Evolutionary conservation across 2,113 vertebrate genomes (phyloP), one percentile per base, ranked within the genome.

Genomic region (Ardeotis arabs): DNA sequence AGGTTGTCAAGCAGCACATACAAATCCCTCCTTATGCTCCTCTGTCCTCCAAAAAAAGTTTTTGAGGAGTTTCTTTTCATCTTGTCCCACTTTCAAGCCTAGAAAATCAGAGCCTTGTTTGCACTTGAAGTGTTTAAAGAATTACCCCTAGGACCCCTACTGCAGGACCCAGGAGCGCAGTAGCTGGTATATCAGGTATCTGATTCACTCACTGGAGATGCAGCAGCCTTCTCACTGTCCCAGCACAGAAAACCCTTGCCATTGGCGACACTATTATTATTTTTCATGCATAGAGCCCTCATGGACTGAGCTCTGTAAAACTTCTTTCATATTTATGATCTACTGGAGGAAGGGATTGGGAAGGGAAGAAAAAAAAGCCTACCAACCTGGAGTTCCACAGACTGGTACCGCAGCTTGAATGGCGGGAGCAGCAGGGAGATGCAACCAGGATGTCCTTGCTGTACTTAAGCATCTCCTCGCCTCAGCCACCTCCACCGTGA

Each of bases 241-340:
- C 27, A 25, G 14, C n/a, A 33, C 64, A 35, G 50, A 59, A 64
- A 78, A 6, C 8, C 12, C 4, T 35, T 55, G 21, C 25, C 3
- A 11, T 17, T 1, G 0, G n/a, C 1, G 2, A 67, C 1, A 4
- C 14, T 25, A 19, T 29, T 69, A 24, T 55, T 39, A 31, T 41
- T 62, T 55, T 49, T 47, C 2, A 4, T 22, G 20, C 15, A 49
- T 1, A 44, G 41, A 44, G 41, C 41, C 14, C 14, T 44, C 41
- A 0, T 67, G 13, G 22, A 35, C 29, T 33, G 67, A 62, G 53
- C 31, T 89, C 73, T 12, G 3, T 47, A 72, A 84, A 60, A 67
- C 25, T n/a, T 52, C 50, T n/a, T n/a, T n/a, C n/a, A n/a, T n/a
- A n/a, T n/a, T n/a, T n/a, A n/a, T n/a, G n/a, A n/a, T n/a, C 12